Conservation (phyloP, 2,113 vertebrate genomes). For the Erpornis zantholeuca region DNA sequence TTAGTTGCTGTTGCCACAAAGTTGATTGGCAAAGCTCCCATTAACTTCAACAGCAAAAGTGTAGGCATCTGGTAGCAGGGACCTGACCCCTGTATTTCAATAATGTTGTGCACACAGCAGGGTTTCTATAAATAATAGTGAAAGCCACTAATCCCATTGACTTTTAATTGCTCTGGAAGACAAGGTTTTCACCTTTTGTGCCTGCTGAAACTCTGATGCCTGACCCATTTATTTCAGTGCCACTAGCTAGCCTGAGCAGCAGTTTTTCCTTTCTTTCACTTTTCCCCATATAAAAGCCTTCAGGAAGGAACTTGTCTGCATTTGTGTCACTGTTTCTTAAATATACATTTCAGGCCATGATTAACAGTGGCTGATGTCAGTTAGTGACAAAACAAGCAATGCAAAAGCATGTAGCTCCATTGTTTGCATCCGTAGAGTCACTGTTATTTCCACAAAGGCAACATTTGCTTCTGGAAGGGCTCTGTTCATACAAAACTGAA, state of each 20-base stretch:
- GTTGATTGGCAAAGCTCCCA: constrained; percentile 56
- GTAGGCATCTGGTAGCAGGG: constrained; percentile 27
- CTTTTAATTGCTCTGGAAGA: constrained; percentile 52
- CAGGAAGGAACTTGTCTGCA: constrained; percentile 17
- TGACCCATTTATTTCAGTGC: constrained; percentile 48
- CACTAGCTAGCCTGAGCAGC: constrained; percentile 2
- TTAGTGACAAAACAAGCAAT: constrained; percentile 53
- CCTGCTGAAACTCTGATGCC: constrained; percentile 33
- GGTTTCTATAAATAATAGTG: constrained; percentile 51
- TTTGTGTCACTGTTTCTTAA: constrained; percentile 53
- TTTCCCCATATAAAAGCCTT: constrained; percentile 1
- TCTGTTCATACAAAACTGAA: not conserved
- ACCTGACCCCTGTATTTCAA: constrained; percentile 44
- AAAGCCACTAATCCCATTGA: constrained; percentile 45
- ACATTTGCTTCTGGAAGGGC: constrained; percentile 7
- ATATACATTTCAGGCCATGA: constrained; percentile 28
- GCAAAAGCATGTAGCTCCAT: constrained; percentile 36
- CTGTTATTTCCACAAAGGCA: constrained; percentile 30
- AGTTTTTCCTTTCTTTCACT: constrained; percentile 21
- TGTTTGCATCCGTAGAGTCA: constrained; percentile 40
- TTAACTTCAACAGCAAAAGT: constrained; percentile 27
- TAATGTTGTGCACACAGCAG: constrained; percentile 1
- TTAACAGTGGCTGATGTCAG: constrained; percentile 55
- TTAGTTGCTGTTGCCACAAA: constrained; percentile 25
- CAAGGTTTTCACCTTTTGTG: constrained; percentile 39